phyloP scores from a whole-genome alignment of 2,888 invertebrate genomes.

The Yponomeuta evonymella region DNA sequence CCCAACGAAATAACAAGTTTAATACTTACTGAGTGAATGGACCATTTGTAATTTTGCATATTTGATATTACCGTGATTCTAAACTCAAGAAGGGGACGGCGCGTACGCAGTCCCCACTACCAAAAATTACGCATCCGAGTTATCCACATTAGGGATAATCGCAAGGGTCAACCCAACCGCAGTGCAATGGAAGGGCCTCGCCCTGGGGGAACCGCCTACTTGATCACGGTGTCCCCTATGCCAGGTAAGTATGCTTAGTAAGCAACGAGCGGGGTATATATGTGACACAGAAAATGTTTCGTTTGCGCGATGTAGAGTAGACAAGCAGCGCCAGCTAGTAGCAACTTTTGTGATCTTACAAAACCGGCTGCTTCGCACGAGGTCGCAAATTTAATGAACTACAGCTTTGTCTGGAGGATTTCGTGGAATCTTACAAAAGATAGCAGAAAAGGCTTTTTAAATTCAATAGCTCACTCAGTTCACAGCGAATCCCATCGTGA shows the following conservation, averaged over 20 bases:
- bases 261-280: not conserved
- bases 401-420: not conserved
- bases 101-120: conserved; percentile 24
- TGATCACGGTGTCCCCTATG: conserved; percentile 19
- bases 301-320: conserved; percentile 5
- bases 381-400: not conserved
- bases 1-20: not conserved
- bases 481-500: not conserved
- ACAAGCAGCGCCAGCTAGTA: conserved; percentile 3
- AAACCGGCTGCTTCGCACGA: not conserved
- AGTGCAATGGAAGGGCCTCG: conserved; percentile 22
- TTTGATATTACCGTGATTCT: too few relatives aligned
- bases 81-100: conserved; percentile 17
- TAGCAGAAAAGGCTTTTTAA: not conserved
- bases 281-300: not conserved
- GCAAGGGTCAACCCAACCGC: conserved; percentile 21
- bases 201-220: conserved; percentile 22
- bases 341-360: not conserved
- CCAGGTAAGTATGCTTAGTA: conserved; percentile 20
- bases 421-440: not conserved
- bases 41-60: too few relatives aligned
- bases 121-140: conserved; percentile 21
- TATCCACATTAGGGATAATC: conserved; percentile 22
- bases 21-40: too few relatives aligned
- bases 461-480: not conserved